phyloP scores from a whole-genome alignment of 2,888 invertebrate genomes.

The Dione juno region DNA sequence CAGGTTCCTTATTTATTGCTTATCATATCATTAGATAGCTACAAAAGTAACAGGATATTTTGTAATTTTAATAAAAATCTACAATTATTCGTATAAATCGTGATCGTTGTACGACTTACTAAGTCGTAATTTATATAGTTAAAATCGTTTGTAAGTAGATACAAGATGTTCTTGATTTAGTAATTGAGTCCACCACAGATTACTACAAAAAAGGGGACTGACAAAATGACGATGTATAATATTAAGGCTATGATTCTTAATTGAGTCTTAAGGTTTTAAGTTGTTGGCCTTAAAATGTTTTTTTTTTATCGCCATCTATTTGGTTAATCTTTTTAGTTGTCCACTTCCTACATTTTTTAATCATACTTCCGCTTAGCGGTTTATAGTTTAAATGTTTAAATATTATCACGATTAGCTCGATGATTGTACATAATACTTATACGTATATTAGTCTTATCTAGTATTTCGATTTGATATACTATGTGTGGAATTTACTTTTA shows the following conservation, averaged over 20 bases:
- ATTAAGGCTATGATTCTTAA: neutral
- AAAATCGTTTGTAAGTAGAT: too few species aligned
- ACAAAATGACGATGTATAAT: neutral
- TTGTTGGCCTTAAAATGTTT: neutral
- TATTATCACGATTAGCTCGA: neutral
- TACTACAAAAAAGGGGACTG: too few species aligned
- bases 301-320: slow-evolving; percentile 5
- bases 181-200: too few species aligned
- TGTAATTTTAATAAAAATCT: neutral
- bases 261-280: neutral
- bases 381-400: slow-evolving; percentile 3
- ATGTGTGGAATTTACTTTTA: too few species aligned
- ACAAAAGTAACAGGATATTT: neutral
- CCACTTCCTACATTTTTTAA: slow-evolving; percentile 14
- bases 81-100: neutral
- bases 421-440: too few species aligned
- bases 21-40: neutral
- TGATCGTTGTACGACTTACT: too few species aligned
- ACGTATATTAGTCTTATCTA: too few species aligned
- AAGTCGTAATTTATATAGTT: too few species aligned
- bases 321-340: neutral
- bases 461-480: too few species aligned
- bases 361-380: slow-evolving; percentile 7
- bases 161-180: too few species aligned
- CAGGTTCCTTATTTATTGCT: neutral